Percentiles rank a stretch among this genome's conserved stretches.
These are phyloP conservation scores for Hyles lineata DNA, from an alignment of 2,888 invertebrate species.

Conservation along the genomic window DNA sequence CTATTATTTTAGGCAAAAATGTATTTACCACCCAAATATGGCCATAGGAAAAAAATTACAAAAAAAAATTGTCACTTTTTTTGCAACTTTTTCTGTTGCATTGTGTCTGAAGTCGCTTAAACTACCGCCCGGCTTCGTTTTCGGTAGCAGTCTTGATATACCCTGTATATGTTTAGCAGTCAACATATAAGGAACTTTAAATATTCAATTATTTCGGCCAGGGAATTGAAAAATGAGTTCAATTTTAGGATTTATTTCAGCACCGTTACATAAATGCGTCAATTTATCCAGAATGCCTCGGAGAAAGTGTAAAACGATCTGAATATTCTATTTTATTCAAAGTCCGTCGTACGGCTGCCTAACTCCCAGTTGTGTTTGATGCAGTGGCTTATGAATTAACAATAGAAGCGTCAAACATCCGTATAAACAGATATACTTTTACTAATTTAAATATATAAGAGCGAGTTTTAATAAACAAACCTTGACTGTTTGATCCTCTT, in stretches of 20 bases:
- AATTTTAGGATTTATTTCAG: background rate
- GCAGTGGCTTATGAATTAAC: background rate
- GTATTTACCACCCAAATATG: too few species aligned
- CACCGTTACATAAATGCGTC: constrained; percentile 4
- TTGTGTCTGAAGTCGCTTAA: too few species aligned
- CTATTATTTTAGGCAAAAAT: too few species aligned
- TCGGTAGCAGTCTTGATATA: too few species aligned
- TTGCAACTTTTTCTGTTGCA: too few species aligned
- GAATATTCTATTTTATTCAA: constrained; percentile 20
- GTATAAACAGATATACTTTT: background rate
- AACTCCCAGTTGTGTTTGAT: constrained; percentile 13
- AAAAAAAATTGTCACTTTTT: too few species aligned
- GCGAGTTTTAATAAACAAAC: background rate
- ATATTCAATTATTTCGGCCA: background rate
- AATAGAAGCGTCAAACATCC: background rate
- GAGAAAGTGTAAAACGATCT: constrained; percentile 17
- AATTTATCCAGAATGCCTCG: background rate
- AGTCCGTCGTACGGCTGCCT: background rate
- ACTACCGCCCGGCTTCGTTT: too few species aligned
- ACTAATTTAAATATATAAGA: background rate
- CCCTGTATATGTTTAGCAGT: too few species aligned
- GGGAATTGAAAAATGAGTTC: background rate
- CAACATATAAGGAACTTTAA: background rate
- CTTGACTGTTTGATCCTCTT: background rate
- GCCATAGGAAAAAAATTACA: too few species aligned